Conservation (phyloP, 2,888 invertebrate genomes). For the Tetragonisca angustula region DNA sequence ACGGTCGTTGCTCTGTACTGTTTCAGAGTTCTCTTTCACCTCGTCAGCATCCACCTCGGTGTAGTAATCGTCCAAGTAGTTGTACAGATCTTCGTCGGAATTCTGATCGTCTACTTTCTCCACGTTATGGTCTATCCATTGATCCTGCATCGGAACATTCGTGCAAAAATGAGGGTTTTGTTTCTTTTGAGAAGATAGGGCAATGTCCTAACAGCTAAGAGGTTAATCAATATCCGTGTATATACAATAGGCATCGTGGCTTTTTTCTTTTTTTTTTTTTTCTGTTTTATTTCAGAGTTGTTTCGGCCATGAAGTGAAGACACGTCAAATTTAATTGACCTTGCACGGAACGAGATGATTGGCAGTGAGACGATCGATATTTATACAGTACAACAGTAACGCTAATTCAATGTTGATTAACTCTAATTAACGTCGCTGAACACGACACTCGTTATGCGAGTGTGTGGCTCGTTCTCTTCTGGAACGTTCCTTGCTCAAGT, state of each 20-base stretch:
- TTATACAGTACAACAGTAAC: conserved; percentile 45
- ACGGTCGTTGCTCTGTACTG: conserved; percentile 55
- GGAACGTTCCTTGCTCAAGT: not conserved
- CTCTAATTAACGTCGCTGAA: conserved; percentile 53
- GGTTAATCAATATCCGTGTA: not conserved
- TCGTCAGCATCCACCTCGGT: conserved; percentile 52
- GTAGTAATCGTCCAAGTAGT: conserved; percentile 59
- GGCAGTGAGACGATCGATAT: conserved; percentile 56
- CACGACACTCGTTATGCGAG: conserved; percentile 30
- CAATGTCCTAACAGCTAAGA: not conserved
- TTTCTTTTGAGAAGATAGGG: not conserved
- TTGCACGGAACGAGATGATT: conserved; percentile 52
- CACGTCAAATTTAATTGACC: conserved; percentile 48
- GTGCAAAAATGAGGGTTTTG: not conserved
- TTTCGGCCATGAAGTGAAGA: conserved; percentile 1
- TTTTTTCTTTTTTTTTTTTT: not conserved
- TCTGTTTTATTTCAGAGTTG: not conserved
- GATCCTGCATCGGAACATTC: conserved; percentile 18
- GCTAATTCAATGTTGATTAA: conserved; percentile 59
- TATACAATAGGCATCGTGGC: not conserved
- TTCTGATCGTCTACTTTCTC: conserved; percentile 24
- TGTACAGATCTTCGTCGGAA: conserved; percentile 45
- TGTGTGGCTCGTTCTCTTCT: conserved; percentile 9
- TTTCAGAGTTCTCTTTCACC: conserved; percentile 52
- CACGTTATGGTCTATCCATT: conserved; percentile 22